Evolutionary conservation across 2,797 vertebrate species (phyloP).

Genomic region (Catamblyrhynchus diadema): DNA sequence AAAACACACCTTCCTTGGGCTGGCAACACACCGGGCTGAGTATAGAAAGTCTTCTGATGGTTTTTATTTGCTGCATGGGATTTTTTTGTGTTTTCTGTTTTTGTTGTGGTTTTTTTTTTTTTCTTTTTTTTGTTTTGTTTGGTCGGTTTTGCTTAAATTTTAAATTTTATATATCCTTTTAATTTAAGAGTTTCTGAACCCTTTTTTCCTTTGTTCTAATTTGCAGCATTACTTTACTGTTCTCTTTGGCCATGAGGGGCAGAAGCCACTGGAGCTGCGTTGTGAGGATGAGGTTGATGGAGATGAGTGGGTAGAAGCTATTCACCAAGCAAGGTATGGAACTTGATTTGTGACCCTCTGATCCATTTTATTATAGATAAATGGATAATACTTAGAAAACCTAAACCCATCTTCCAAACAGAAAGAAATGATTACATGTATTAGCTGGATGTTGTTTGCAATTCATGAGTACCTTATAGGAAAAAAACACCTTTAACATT

Average conservation of each 20-base stretch:
- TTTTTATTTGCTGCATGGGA: neutral
- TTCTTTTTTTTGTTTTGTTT: neutral
- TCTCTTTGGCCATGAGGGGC: slow-evolving; percentile 94
- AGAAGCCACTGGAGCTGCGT: slow-evolving; percentile 94
- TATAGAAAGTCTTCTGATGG: neutral
- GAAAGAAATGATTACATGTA: neutral
- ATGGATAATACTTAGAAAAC: neutral
- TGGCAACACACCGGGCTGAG: neutral
- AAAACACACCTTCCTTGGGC: neutral
- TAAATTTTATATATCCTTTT: rapidly evolving
- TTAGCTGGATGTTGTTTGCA: neutral
- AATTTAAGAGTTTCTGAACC: neutral
- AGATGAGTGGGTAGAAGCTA: slow-evolving; percentile 95
- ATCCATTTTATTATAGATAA: neutral
- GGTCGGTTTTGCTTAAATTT: rapidly evolving
- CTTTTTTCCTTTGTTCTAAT: neutral
- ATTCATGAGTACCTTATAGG: neutral
- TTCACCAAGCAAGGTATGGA: slow-evolving; percentile 94
- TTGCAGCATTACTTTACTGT: slow-evolving; percentile 93
- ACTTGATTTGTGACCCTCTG: neutral
- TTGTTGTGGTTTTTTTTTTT: too few species aligned
- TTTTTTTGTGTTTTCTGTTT: too few species aligned
- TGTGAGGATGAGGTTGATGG: slow-evolving; percentile 92
- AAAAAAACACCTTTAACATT: neutral
- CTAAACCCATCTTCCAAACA: neutral